phyloP scores from a whole-genome alignment of 2,888 invertebrate species.

The Pseudococcus longispinus region DNA sequence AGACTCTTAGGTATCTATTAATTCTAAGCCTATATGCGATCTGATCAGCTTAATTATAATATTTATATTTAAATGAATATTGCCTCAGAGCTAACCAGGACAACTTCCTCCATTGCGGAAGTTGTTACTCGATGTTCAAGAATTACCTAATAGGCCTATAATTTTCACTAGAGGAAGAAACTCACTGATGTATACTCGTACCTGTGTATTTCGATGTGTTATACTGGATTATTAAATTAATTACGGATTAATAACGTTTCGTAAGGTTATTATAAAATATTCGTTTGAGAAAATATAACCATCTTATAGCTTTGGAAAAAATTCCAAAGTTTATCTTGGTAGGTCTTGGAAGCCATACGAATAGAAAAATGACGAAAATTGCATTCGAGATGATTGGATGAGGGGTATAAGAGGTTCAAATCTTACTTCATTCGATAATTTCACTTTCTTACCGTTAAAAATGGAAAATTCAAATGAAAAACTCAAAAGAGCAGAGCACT shows the following conservation, averaged over 20 bases:
- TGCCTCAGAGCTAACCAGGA: neutral
- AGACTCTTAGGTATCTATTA: neutral
- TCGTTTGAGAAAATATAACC: too few species aligned
- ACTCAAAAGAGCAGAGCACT: neutral
- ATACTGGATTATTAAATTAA: neutral
- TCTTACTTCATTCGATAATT: neutral
- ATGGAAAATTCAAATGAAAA: neutral
- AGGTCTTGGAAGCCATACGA: too few species aligned
- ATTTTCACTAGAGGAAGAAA: neutral
- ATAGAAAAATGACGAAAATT: too few species aligned
- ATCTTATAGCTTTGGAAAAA: too few species aligned
- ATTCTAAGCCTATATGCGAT: neutral
- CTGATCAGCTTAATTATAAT: neutral
- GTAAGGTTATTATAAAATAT: too few species aligned
- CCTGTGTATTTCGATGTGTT: neutral
- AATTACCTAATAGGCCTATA: conserved; percentile 5
- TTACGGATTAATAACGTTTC: neutral
- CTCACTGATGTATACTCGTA: neutral
- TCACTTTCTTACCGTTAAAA: neutral
- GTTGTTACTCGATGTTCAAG: neutral
- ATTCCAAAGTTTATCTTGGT: too few species aligned
- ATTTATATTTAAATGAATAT: neutral
- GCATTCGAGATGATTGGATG: too few species aligned
- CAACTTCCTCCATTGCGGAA: neutral
- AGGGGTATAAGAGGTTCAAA: too few species aligned